Evolutionary conservation across 2,797 vertebrate genomes (phyloP).

Genomic region (Malurus splendens): DNA sequence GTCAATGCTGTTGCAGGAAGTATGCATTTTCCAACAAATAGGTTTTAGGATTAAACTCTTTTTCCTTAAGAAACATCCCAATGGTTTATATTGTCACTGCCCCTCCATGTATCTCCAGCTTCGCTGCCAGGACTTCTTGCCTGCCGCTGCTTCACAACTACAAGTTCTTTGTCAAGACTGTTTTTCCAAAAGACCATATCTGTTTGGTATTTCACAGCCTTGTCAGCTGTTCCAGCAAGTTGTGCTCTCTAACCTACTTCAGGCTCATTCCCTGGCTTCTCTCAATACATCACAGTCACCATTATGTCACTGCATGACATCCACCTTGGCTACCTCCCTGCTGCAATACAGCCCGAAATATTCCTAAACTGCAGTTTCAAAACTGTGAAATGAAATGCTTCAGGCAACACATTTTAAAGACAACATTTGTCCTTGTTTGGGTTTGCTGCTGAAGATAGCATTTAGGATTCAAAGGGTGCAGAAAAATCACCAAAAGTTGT

Average conservation of each 20-base stretch:
- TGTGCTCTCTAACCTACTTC: constrained; percentile 39
- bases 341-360: constrained; percentile 24
- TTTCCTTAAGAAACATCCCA: background rate
- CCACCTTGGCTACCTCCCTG: constrained; percentile 28
- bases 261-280: constrained; percentile 16
- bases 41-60: background rate
- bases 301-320: background rate
- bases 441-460: background rate
- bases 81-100: background rate
- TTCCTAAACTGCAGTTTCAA: constrained; percentile 12
- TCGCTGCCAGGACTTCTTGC: background rate
- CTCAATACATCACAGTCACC: constrained; percentile 34
- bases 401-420: constrained; percentile 26
- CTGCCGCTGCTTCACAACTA: background rate
- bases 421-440: constrained; percentile 25
- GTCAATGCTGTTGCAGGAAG: background rate
- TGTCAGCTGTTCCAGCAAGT: constrained; percentile 27
- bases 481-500: constrained; percentile 8
- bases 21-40: background rate
- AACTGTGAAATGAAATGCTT: constrained; percentile 12
- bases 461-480: background rate
- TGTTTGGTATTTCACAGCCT: background rate
- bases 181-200: background rate
- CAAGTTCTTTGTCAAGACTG: background rate
- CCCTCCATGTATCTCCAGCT: background rate